Evolutionary conservation across 1,140 invertebrate species (phyloP).

Genomic region (Hypothenemus hampei): DNA sequence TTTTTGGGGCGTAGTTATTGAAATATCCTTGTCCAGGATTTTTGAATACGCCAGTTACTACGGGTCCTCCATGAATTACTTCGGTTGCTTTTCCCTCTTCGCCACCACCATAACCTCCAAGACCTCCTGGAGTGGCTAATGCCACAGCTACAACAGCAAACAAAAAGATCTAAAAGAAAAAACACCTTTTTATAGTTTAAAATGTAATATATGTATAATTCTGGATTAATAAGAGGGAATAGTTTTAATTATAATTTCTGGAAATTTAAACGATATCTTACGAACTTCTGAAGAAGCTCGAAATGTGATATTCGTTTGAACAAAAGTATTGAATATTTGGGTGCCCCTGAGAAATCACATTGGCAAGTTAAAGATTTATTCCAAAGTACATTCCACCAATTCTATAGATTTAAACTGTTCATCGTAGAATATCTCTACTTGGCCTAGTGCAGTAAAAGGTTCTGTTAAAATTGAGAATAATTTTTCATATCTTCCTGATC

Average conservation of each 20-base stretch:
- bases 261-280: background rate
- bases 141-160: constrained; percentile 7
- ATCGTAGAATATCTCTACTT: too few species aligned
- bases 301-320: too few species aligned
- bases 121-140: constrained; percentile 4
- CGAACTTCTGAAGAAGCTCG: too few species aligned
- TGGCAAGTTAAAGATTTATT: too few species aligned
- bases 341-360: too few species aligned
- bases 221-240: background rate
- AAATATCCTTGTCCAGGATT: constrained; percentile 11
- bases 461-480: too few species aligned
- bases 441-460: too few species aligned
- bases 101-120: background rate
- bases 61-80: constrained; percentile 8
- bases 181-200: background rate
- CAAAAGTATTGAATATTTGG: too few species aligned
- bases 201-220: background rate
- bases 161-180: constrained; percentile 5
- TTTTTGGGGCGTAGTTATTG: constrained; percentile 18
- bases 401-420: too few species aligned
- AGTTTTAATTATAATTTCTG: background rate
- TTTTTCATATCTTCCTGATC: too few species aligned
- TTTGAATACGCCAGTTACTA: constrained; percentile 9
- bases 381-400: too few species aligned
- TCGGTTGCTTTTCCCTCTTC: constrained; percentile 8